phyloP scores from a whole-genome alignment of 2,888 invertebrate genomes.

The Apotomis capreana region DNA sequence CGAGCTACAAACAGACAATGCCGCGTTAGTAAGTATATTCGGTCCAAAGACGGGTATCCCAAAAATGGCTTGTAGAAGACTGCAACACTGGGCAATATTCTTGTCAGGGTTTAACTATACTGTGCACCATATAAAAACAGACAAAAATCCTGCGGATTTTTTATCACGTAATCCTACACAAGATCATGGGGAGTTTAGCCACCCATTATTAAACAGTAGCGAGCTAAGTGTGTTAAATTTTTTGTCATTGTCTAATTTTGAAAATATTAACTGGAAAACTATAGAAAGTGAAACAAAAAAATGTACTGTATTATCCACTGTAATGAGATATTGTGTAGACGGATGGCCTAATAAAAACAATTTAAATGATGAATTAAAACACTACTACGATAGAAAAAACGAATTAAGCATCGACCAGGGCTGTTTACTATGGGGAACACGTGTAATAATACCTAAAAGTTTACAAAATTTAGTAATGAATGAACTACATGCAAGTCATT shows the following conservation, averaged over 20 bases:
- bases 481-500: constrained; percentile 40
- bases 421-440: constrained; percentile 40
- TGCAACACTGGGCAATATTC: constrained; percentile 13
- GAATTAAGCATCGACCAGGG: constrained; percentile 27
- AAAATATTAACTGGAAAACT: constrained; percentile 18
- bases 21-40: constrained; percentile 34
- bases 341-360: constrained; percentile 41
- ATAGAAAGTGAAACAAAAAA: constrained; percentile 29
- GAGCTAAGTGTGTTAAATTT: constrained; percentile 16
- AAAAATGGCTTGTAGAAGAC: neutral
- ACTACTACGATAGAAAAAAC: constrained; percentile 24
- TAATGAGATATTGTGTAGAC: constrained; percentile 37
- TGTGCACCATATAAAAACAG: constrained; percentile 5
- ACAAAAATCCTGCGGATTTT: constrained; percentile 2
- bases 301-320: constrained; percentile 30
- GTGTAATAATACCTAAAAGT: constrained; percentile 37
- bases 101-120: constrained; percentile 2
- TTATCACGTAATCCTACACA: constrained; percentile 2
- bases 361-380: constrained; percentile 18
- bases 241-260: constrained; percentile 22
- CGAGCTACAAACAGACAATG: constrained; percentile 39
- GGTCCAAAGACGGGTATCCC: constrained; percentile 1
- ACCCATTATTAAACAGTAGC: constrained; percentile 10
- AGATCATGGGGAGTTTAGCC: neutral
- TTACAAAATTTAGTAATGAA: constrained; percentile 30